These are phyloP conservation scores for Proctacanthus coquilletti DNA, from an alignment of 1,140 invertebrate species.

Conservation along the genomic window DNA sequence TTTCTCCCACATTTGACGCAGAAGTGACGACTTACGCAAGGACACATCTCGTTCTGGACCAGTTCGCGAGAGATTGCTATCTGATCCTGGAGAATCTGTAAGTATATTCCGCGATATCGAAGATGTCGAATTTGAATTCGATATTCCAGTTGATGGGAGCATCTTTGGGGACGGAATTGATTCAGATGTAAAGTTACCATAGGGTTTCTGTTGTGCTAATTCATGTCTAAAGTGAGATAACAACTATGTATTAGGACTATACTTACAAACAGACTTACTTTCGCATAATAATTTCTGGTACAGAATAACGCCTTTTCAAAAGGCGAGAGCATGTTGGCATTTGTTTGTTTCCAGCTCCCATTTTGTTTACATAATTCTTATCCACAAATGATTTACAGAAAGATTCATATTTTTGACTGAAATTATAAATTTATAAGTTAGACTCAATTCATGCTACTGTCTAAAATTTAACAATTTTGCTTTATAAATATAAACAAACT, in stretches of 20 bases:
- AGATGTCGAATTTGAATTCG: too few species aligned
- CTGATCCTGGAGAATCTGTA: not conserved
- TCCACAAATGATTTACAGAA: too few species aligned
- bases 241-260: not conserved
- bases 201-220: conserved; percentile 3
- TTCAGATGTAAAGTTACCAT: not conserved
- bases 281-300: conserved; percentile 6
- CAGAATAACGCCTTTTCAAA: conserved; percentile 3
- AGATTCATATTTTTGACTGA: too few species aligned
- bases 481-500: not conserved
- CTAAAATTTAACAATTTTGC: conserved; percentile 1
- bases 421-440: too few species aligned
- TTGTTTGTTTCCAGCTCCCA: not conserved
- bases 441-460: not conserved
- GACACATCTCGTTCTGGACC: conserved; percentile 4
- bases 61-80: not conserved
- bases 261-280: conserved; percentile 3
- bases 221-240: conserved; percentile 1
- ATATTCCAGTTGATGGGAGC: too few species aligned
- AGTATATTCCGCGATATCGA: too few species aligned
- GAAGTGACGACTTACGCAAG: conserved; percentile 1
- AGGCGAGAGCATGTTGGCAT: not conserved
- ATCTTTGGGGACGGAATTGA: not conserved
- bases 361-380: not conserved
- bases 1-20: conserved; percentile 5